These are phyloP conservation scores for Cheilosia grossa DNA, from an alignment of 2,888 invertebrate genomes.

Conservation along the genomic window DNA sequence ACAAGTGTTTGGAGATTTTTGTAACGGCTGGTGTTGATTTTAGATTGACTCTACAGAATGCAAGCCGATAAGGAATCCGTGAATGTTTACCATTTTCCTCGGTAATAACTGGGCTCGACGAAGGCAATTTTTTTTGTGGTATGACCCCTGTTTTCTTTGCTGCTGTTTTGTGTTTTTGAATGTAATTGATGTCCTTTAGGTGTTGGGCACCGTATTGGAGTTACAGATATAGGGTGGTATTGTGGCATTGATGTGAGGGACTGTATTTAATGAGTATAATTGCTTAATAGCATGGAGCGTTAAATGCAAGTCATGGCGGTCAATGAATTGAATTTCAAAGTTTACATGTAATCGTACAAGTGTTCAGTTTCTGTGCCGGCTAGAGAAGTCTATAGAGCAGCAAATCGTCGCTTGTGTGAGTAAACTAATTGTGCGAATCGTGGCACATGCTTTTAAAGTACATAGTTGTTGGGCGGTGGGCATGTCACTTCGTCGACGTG, in stretches of 20 bases:
- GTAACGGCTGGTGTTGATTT: slow-evolving; percentile 10
- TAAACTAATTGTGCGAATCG: slow-evolving; percentile 25
- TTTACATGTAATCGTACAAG: slow-evolving; percentile 37
- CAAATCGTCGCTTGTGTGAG: not conserved
- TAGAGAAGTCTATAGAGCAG: not conserved
- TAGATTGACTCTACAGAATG: slow-evolving; percentile 17
- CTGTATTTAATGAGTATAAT: slow-evolving; percentile 37
- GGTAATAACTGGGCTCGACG: slow-evolving; percentile 7
- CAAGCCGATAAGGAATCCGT: slow-evolving; percentile 20
- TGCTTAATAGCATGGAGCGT: slow-evolving; percentile 51
- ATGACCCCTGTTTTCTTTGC: slow-evolving; percentile 42
- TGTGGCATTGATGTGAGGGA: slow-evolving; percentile 11
- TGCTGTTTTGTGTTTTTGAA: slow-evolving; percentile 16
- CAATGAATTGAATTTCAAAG: slow-evolving; percentile 2
- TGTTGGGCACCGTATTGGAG: slow-evolving; percentile 10
- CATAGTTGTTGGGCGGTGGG: not conserved
- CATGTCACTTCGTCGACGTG: too few relatives aligned
- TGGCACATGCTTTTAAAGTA: slow-evolving; percentile 8
- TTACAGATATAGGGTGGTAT: slow-evolving; percentile 8
- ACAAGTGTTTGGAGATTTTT: slow-evolving; percentile 51
- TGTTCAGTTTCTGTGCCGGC: slow-evolving; percentile 37
- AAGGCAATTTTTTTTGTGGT: slow-evolving; percentile 27
- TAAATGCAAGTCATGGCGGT: slow-evolving; percentile 49
- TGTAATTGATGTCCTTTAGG: slow-evolving; percentile 50
- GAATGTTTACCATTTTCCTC: slow-evolving; percentile 39